phyloP scores from a whole-genome alignment of 2,113 vertebrate species.

The Gracilinanus agilis region DNA sequence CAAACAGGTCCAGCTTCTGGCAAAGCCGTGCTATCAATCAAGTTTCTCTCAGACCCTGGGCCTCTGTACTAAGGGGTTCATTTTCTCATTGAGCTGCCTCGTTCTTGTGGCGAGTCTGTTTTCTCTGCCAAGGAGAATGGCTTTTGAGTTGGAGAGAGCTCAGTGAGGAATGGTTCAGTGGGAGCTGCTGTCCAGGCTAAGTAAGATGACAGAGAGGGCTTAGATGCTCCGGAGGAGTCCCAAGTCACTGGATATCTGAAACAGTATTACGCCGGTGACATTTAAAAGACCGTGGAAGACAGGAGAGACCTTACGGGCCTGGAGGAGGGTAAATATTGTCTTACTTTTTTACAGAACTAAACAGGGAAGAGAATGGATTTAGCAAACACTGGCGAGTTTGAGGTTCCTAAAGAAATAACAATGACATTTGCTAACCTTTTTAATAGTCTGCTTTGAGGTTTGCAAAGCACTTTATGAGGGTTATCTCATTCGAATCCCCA shows the following conservation, averaged over 20 bases:
- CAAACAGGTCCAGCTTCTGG: not conserved
- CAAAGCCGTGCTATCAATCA: not conserved
- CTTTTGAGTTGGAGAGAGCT: not conserved
- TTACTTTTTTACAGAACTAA: not conserved
- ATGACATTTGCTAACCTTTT: not conserved
- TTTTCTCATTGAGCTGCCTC: not conserved
- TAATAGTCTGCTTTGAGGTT: not conserved
- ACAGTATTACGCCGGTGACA: not conserved
- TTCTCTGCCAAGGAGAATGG: not conserved
- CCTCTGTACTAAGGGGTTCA: not conserved
- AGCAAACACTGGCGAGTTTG: not conserved
- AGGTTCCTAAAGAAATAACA: not conserved
- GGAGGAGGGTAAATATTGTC: not conserved
- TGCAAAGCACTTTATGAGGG: not conserved
- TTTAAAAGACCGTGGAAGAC: not conserved
- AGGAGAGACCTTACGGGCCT: not conserved
- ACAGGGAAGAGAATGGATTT: not conserved
- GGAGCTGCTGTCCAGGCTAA: not conserved
- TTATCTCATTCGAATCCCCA: not conserved
- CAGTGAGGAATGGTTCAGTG: not conserved
- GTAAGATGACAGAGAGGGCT: not conserved
- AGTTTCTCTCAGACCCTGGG: not conserved
- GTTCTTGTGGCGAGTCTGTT: not conserved
- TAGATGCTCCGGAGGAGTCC: not conserved
- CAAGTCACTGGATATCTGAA: not conserved